Conservation (phyloP, 1,140 invertebrate species). For the Antheraea pernyi region DNA sequence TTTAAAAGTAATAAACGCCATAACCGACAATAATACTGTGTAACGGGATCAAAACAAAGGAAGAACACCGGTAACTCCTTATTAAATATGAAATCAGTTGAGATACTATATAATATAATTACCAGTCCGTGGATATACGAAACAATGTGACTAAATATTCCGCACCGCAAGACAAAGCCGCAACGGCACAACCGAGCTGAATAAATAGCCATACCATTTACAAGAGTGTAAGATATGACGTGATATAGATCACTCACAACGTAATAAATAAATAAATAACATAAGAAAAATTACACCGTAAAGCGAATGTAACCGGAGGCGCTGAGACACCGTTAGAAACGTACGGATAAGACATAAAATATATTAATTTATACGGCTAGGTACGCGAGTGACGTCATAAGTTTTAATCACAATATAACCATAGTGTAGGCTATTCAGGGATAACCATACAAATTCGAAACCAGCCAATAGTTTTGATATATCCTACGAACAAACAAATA, state of each 20-base stretch:
- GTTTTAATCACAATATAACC: too few species aligned
- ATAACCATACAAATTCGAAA: too few species aligned
- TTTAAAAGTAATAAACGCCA: too few species aligned
- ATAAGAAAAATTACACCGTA: conserved; percentile 77
- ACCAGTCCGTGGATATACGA: not conserved
- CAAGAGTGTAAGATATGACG: conserved; percentile 78
- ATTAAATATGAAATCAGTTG: not conserved
- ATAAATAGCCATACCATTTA: conserved; percentile 73
- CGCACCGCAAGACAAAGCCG: not conserved
- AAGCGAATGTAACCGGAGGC: conserved; percentile 77
- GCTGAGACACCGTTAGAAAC: conserved; percentile 36
- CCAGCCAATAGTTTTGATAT: too few species aligned
- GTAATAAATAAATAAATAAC: conserved; percentile 79
- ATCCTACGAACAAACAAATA: too few species aligned
- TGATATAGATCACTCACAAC: conserved; percentile 76
- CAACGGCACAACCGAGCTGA: conserved; percentile 17
- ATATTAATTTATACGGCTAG: not conserved
- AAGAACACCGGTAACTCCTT: too few species aligned
- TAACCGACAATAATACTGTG: too few species aligned
- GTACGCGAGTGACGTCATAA: too few species aligned
- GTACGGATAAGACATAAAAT: conserved; percentile 36
- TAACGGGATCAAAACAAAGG: too few species aligned
- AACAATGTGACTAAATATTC: not conserved
- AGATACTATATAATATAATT: not conserved
- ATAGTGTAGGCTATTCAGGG: too few species aligned